Evolutionary conservation across 1,140 invertebrate genomes (phyloP).

Genomic region (Apis florea): DNA sequence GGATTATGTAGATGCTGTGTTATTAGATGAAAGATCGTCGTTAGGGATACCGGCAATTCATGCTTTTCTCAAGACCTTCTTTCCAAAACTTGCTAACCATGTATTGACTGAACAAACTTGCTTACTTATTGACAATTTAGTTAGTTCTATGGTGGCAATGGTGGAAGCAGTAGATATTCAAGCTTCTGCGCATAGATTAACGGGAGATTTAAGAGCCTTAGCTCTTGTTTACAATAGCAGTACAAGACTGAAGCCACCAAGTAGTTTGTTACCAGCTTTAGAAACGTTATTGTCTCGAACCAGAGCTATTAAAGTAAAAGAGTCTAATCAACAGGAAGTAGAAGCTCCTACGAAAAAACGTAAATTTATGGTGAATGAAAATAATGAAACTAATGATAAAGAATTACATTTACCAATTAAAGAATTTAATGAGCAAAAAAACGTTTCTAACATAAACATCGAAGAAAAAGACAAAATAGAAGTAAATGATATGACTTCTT

Average conservation of each 20-base stretch:
- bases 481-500: conserved; percentile 56
- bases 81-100: conserved; percentile 88
- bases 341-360: conserved; percentile 77
- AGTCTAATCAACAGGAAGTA: conserved; percentile 66
- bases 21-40: conserved; percentile 89
- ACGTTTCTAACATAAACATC: conserved; percentile 39
- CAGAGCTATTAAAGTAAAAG: conserved; percentile 68
- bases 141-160: conserved; percentile 80
- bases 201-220: conserved; percentile 81
- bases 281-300: conserved; percentile 72
- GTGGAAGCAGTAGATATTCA: conserved; percentile 80
- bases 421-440: conserved; percentile 53
- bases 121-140: conserved; percentile 82
- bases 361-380: conserved; percentile 70
- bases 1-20: conserved; percentile 91
- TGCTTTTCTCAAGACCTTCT: conserved; percentile 90
- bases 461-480: conserved; percentile 61
- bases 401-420: conserved; percentile 51
- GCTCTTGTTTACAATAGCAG: conserved; percentile 81
- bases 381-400: conserved; percentile 53
- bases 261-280: conserved; percentile 68
- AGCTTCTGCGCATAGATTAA: conserved; percentile 79
- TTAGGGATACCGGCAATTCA: conserved; percentile 89
- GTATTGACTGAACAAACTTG: conserved; percentile 83
- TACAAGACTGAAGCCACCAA: conserved; percentile 73